Base-by-base conservation (phyloP, 2,113 vertebrate species). In the Pomatostomus ruficeps region DNA sequence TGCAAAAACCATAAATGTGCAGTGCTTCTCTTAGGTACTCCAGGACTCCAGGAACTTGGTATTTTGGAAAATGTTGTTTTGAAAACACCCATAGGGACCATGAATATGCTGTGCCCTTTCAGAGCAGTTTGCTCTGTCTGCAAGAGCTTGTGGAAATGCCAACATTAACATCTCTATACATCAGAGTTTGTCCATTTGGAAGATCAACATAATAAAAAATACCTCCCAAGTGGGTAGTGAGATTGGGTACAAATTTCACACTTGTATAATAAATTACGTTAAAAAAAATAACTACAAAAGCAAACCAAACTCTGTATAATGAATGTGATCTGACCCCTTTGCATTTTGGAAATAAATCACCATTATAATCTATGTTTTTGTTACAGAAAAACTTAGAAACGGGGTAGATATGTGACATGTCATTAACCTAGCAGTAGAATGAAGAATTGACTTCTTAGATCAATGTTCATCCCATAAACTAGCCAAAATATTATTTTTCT, bases 131-230 rank as follows among this genome's bases (percentile, higher is more conserved):
- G 31, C 33, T 79, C 18, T 73, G 46, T 73, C 70, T 82, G 49
- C 45, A 61, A 45, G 48, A 72, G 62, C 35, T 65, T 59, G 71
- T 82, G 70, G n/a, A 94, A 93, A 93, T 93, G 88, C 36, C 90
- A 79, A 0, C 40, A 68, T 85, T 95, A 88, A 88, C 70, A 75
- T 72, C 70, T 89, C 66, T 85, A 31, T 91, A 72, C 36, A 85
- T 94, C 78, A 91, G 26, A 68, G 13, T 84, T 78, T 80, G 55
- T 80, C 78, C 55, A 74, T 91, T 93, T 76, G n/a, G 71, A 90
- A 94, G 55, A 94, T 91, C 63, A 91, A 63, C 48, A 43, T 58
- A 55, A 66, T 71, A 92, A 95, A 86, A 86, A 78, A 61, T 71
- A 61, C 6, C 20, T 86, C 93, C 65, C 86, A 71, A 31, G 57